Percentiles rank a stretch among this genome's conserved stretches.
Conservation (phyloP, 2,888 invertebrate species). For the Tricholauxania praeusta region DNA sequence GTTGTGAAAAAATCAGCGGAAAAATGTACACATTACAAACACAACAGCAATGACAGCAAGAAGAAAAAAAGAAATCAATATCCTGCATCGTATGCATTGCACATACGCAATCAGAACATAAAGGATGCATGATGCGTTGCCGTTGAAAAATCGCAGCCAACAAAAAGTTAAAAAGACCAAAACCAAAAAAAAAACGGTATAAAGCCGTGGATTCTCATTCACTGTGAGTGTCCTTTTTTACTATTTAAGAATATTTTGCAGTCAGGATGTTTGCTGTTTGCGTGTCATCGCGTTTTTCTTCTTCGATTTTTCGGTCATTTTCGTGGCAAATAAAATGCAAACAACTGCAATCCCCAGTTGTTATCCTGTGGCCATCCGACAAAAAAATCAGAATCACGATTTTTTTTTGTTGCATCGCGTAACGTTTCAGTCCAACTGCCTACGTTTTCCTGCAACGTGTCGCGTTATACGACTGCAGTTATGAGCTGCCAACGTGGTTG, state of each 20-base stretch:
- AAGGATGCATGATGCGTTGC: slow-evolving; percentile 9
- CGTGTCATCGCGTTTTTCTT: slow-evolving; percentile 39
- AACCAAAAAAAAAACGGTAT: not conserved
- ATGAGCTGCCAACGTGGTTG: slow-evolving; percentile 18
- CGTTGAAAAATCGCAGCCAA: not conserved
- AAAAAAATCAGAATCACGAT: not conserved
- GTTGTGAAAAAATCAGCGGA: slow-evolving; percentile 10
- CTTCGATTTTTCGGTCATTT: slow-evolving; percentile 54
- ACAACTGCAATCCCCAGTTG: slow-evolving; percentile 40
- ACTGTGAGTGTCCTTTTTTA: not conserved
- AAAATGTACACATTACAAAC: not conserved
- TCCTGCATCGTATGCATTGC: not conserved
- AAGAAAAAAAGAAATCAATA: slow-evolving; percentile 29
- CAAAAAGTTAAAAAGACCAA: not conserved
- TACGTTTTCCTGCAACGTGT: not conserved
- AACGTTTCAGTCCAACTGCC: not conserved
- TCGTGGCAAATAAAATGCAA: slow-evolving; percentile 51
- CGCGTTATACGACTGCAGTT: slow-evolving; percentile 16
- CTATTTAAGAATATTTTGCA: not conserved
- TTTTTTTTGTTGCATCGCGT: not conserved
- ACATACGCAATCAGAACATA: not conserved
- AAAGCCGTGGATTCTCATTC: not conserved
- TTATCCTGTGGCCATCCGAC: slow-evolving; percentile 17
- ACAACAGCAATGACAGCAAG: not conserved
- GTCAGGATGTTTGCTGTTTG: slow-evolving; percentile 14